Evolutionary conservation across 2,113 vertebrate genomes (phyloP), one percentile per base, ranked within the genome.

Genomic region (Xiphias gladius): DNA sequence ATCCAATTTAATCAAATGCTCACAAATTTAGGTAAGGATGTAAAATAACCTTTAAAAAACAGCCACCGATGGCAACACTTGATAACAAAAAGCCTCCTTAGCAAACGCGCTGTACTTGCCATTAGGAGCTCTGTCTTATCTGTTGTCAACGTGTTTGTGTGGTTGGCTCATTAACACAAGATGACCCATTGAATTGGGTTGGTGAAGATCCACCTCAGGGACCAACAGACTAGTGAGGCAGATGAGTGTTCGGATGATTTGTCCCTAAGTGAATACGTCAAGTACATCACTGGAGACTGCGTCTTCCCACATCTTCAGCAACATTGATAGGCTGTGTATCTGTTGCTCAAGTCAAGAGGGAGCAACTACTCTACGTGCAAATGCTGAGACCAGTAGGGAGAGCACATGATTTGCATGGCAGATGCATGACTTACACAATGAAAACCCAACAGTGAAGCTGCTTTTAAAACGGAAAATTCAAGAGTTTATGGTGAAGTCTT

Each of bases 181-280:
- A 77, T 86, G 89, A 92, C 93, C 91, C 83, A 19, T 1, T 64
- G 52, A 84, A 88, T 62, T 83, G 86, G 92, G 85, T 93, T 91
- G 89, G 67, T 71, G 82, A 85, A 67, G 67, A 84, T 79, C 69
- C 76, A 89, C 91, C 89, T 84, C 79, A 26, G 86, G 87, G 93
- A 93, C 78, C 73, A 59, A 68, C 62, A n/a, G 87, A 79, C 88
- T 83, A 90, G 80, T 74, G 80, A 92, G 88, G 86, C 91, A 90
- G 84, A 93, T 91, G 89, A 93, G 86, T 90, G 86, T 89, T 84
- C 82, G 86, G 76, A 88, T 92, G 91, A 94, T 90, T 90, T 90
- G 81, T 91, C 88, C 86, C 90, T 90, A 82, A 91, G 91, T 94
- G 88, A 91, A 89, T 86, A 80, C 87, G 89, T 91, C 78, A 90